Evolutionary conservation across 2,888 invertebrate genomes (phyloP), one percentile per base, ranked within the genome.

Genomic region (Acanthacorydalis orientalis): DNA sequence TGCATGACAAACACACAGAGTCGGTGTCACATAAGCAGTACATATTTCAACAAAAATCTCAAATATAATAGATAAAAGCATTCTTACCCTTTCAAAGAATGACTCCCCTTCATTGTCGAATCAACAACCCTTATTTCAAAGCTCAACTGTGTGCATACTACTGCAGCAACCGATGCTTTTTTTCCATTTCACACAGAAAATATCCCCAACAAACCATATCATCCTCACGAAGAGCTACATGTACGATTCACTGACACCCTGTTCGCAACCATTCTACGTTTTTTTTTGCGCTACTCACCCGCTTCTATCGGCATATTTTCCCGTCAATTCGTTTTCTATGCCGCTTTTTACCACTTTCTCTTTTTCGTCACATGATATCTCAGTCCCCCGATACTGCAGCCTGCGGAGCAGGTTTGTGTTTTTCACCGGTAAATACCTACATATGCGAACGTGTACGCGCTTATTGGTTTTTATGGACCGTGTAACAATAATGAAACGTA

Each of bases 141-240:
- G 31, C 16, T 39, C 39, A 15, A 32, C 14, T 8, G 33, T 39
- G 9, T 11, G 12, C 11, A 11, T 15, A 15, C 40, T 40, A 32
- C 32, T 45, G 12, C 12, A 37, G n/a, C 12, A 12, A 46, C 12
- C 42, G 23, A 11, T 9, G n/a, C 23, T 47, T 42, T 35, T 14
- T 35, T 49, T 51, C 49, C 48, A 48, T 51, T 51, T 47, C 46
- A 49, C 49, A 49, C 14, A 31, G 50, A 52, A 52, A 37, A 23
- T 49, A 50, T 52, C 51, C 49, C 46, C 46, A 51, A 38, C 52
- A 45, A 48, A 46, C 43, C 52, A 49, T 46, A 49, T 45, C 48
- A 51, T 49, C 49, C 44, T 47, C 48, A 46, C 43, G 44, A 46
- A 23, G 23, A 23, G 23, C 23, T 23, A 23, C 23, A 23, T 23